These are phyloP conservation scores for Labia minor DNA, from an alignment of 2,888 invertebrate species.

Conservation along the genomic window DNA sequence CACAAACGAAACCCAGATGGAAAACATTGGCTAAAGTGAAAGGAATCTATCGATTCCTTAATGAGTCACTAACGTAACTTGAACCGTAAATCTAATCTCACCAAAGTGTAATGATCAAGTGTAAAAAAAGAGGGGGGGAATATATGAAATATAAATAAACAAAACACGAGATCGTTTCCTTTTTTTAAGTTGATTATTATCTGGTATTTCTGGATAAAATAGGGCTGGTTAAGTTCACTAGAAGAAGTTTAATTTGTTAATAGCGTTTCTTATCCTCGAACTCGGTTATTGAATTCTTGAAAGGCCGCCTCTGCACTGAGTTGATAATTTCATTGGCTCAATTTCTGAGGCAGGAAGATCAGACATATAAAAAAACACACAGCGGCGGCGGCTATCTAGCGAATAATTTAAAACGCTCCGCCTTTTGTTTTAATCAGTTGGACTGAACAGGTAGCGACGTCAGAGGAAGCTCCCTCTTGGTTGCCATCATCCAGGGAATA, in stretches of 20 bases:
- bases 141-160: no score
- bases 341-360: slow-evolving; percentile 2
- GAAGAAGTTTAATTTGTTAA: neutral
- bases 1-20: neutral
- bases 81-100: no score
- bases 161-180: no score
- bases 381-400: neutral
- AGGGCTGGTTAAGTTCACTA: neutral
- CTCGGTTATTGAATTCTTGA: neutral
- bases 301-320: neutral
- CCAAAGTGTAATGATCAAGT: no score
- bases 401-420: neutral
- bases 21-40: neutral
- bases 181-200: no score
- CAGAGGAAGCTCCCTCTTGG: neutral
- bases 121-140: no score
- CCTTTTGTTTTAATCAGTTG: neutral
- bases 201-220: no score
- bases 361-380: neutral
- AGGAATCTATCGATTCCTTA: neutral
- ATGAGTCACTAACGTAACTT: neutral
- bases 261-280: neutral
- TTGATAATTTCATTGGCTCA: neutral
- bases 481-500: no score
- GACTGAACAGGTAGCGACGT: neutral